Conservation (phyloP, 2,113 vertebrate genomes). For the Meriones unguiculatus region DNA sequence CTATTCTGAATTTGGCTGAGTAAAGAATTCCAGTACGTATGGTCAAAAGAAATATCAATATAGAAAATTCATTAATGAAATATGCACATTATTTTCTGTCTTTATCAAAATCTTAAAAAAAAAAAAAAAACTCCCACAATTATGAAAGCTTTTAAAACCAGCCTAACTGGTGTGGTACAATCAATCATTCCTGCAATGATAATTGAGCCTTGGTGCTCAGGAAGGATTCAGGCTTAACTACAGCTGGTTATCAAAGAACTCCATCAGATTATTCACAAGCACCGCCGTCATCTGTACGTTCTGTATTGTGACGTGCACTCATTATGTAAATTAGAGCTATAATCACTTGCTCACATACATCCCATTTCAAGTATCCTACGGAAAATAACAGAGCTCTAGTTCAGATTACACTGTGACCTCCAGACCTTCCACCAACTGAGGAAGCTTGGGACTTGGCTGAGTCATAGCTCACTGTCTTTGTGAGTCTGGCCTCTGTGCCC, state of each 20-base stretch:
- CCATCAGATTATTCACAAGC: conserved; percentile 32
- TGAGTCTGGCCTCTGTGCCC: background rate
- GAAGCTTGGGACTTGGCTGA: background rate
- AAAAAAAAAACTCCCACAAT: background rate
- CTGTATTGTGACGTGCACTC: background rate
- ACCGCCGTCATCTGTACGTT: background rate
- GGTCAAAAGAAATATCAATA: conserved; percentile 9
- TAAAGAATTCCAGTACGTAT: background rate
- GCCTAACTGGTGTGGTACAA: conserved; percentile 12
- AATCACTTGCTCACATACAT: conserved; percentile 19
- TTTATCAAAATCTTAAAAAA: background rate
- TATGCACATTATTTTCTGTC: conserved; percentile 29
- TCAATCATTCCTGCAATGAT: conserved; percentile 59
- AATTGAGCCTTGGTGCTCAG: conserved; percentile 26
- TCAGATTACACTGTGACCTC: conserved; percentile 12
- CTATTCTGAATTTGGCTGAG: conserved; percentile 36
- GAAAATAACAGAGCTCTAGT: conserved; percentile 46
- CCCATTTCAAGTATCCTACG: conserved; percentile 24
- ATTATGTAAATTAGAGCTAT: conserved; percentile 3
- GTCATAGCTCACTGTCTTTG: background rate
- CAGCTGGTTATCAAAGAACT: conserved; percentile 26
- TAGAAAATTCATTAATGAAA: conserved; percentile 34
- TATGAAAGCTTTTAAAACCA: conserved; percentile 50
- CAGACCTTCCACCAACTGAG: conserved; percentile 52
- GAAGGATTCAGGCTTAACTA: conserved; percentile 52